Conservation (phyloP, 2,797 vertebrate species). For the Cheirogaleus major region DNA sequence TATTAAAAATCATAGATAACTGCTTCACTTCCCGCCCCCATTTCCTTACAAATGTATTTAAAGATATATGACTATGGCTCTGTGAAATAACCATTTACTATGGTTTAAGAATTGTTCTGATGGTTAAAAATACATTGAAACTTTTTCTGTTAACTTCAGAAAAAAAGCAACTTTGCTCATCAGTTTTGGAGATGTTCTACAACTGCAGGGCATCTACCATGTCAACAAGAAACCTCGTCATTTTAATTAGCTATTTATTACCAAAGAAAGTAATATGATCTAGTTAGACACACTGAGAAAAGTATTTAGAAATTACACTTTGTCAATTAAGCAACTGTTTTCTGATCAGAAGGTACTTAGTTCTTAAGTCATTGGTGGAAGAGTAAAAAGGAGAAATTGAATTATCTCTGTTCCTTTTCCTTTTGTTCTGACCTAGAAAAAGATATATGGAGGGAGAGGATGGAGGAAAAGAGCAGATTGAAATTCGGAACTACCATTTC, state of each 20-base stretch:
- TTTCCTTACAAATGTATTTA: background rate
- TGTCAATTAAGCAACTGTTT: background rate
- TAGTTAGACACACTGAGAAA: background rate
- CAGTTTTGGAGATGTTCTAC: background rate
- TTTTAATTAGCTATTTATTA: conserved; percentile 65
- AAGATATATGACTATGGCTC: background rate
- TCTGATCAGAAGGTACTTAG: background rate
- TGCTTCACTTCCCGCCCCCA: background rate
- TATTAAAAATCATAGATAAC: background rate
- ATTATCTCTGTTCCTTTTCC: background rate
- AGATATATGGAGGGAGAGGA: background rate
- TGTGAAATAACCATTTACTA: background rate
- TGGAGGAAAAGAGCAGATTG: background rate
- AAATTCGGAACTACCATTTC: background rate
- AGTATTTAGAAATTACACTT: background rate
- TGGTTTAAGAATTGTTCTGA: background rate
- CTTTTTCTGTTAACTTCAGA: background rate
- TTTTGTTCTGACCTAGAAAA: conserved; percentile 6
- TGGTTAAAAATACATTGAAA: conserved; percentile 15
- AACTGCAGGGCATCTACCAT: background rate
- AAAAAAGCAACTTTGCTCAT: conserved; percentile 16
- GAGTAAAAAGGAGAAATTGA: background rate
- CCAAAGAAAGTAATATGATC: background rate
- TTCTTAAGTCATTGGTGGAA: background rate
- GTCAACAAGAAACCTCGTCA: background rate